Evolutionary conservation across 2,113 vertebrate species (phyloP).

Genomic region (Oophaga pumilio): DNA sequence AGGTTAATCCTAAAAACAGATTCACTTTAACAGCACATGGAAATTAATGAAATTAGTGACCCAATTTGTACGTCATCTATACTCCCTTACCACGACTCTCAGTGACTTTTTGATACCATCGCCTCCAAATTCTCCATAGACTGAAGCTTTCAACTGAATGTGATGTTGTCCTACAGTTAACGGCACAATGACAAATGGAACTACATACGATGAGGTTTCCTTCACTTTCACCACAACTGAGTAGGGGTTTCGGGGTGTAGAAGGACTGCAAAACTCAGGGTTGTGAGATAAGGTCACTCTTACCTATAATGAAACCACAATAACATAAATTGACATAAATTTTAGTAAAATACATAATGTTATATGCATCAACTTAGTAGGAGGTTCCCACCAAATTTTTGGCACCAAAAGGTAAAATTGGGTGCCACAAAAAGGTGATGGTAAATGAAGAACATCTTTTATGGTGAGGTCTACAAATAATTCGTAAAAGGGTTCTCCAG

Average conservation of each 20-base stretch:
- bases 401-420: no score
- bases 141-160: conserved; percentile 79
- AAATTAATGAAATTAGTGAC: no score
- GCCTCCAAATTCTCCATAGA: fast-evolving
- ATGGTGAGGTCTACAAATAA: no score
- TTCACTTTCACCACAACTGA: conserved; percentile 62
- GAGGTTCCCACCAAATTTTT: no score
- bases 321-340: neutral
- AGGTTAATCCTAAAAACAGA: no score
- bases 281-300: conserved; percentile 75
- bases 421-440: no score
- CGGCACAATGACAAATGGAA: conserved; percentile 82
- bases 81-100: conserved; percentile 81
- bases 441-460: no score
- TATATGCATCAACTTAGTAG: no score
- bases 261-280: conserved; percentile 78
- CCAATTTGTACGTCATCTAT: no score
- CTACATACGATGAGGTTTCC: conserved; percentile 59
- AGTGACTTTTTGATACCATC: conserved; percentile 82
- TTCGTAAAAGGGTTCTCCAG: no score
- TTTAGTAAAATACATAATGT: no score
- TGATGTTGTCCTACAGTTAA: conserved; percentile 69
- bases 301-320: conserved; percentile 69
- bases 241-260: conserved; percentile 65
- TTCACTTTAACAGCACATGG: no score